Evolutionary conservation across 1,140 invertebrate genomes (phyloP), one percentile per base, ranked within the genome.

Genomic region (Bradynema listronoti): DNA sequence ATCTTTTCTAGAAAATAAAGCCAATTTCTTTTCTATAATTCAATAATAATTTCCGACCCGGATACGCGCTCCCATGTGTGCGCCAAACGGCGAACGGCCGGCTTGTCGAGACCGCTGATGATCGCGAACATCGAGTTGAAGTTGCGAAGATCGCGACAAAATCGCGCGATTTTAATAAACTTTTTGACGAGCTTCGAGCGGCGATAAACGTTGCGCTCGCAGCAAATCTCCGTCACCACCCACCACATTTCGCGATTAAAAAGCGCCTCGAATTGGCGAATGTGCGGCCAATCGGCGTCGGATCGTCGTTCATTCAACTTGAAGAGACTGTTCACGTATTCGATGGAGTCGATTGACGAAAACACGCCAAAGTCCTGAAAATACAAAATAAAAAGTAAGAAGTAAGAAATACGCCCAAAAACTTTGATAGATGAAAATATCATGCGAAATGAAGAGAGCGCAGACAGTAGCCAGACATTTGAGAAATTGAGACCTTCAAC

Each of bases 41-140:
- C n/a, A n/a, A n/a, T n/a, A n/a, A n/a, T 43, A n/a, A n/a, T n/a
- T 5, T 19, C 62, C 2, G 41, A 73, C 72, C 73, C 87, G 0
- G 91, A 89, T 62, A 99, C 79, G 80, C 95, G 94, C 78, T 99
- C 94, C 94, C 95, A 99, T 19, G 92, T 92, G 69, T 86, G n/a
- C 14, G 14, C 1, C n/a, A 47, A 1, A 46, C 50, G 4, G 9
- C 52, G 22, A 11, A 53, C 36, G 25, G 45, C 88, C 0, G 87
- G 88, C 77, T 98, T 92, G 30, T 91, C 91, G 73, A 99, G 82
- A 22, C 95, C 94, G 63, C 90, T 94, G 49, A 98, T 84, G 46
- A 99, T 95, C 52, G 94, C 93, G 83, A 99, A 99, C 90, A 98
- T 93, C 0, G 93, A 96, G 82, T 99, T 99, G 81, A 97, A 98